These are phyloP conservation scores for Nomada fucata DNA, from an alignment of 2,888 invertebrate species.

Conservation along the genomic window DNA sequence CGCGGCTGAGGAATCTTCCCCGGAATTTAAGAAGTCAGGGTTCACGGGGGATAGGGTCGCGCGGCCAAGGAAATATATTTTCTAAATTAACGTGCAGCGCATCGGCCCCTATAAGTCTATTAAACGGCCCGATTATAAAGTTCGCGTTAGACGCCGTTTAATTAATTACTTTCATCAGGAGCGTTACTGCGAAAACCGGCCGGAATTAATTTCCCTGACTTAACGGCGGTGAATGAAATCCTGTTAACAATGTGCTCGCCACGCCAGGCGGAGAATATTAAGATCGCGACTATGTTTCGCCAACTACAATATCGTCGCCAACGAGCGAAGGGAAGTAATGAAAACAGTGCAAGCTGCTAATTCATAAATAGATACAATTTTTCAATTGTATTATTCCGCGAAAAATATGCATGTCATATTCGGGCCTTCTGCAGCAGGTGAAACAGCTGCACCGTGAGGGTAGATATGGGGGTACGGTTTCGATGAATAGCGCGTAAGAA, in stretches of 20 bases:
- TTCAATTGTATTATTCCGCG: too few species aligned
- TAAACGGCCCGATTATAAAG: conserved; percentile 69
- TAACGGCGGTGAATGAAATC: conserved; percentile 58
- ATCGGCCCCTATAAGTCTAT: conserved; percentile 61
- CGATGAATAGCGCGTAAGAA: conserved; percentile 38
- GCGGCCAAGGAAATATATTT: conserved; percentile 46
- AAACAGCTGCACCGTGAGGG: background rate
- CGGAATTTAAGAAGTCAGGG: background rate
- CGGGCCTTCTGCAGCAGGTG: too few species aligned
- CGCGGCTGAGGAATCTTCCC: background rate
- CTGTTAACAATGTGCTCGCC: conserved; percentile 57
- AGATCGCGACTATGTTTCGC: background rate
- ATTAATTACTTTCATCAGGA: conserved; percentile 64
- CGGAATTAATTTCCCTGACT: conserved; percentile 58
- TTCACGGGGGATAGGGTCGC: background rate
- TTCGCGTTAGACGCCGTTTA: conserved; percentile 61
- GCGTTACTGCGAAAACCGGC: conserved; percentile 45
- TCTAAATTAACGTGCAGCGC: conserved; percentile 58
- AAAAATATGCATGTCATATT: too few species aligned
- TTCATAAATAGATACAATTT: too few species aligned
- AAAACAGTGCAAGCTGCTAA: too few species aligned
- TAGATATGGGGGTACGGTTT: background rate
- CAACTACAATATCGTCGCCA: background rate
- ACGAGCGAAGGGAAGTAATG: background rate
- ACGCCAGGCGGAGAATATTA: conserved; percentile 19